These are phyloP conservation scores for Chaetodon trifascialis DNA, from an alignment of 2,113 vertebrate genomes.

Conservation along the genomic window DNA sequence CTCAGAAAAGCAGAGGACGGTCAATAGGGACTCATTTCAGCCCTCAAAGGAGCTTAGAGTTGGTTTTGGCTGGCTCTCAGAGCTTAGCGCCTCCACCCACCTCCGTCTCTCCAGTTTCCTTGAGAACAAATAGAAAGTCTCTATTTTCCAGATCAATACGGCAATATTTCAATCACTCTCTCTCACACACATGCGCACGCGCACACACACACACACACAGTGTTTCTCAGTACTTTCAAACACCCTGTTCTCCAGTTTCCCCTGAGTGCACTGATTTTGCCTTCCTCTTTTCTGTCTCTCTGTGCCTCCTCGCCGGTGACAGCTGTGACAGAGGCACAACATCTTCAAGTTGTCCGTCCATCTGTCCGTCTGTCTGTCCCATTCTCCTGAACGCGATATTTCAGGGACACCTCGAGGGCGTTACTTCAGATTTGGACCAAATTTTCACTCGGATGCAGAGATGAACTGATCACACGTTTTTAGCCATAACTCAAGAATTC, in stretches of 20 bases:
- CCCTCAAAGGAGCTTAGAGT: slow-evolving; percentile 56
- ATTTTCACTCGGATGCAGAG: too few relatives aligned
- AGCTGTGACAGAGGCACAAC: too few relatives aligned
- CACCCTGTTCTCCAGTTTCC: too few relatives aligned
- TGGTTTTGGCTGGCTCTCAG: slow-evolving; percentile 47
- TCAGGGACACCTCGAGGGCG: not conserved
- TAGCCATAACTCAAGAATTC: too few relatives aligned
- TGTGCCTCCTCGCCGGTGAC: too few relatives aligned
- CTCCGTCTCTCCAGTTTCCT: slow-evolving; percentile 28
- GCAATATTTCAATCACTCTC: slow-evolving; percentile 24
- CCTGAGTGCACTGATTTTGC: not conserved
- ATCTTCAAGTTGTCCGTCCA: too few relatives aligned
- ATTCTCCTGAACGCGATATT: not conserved
- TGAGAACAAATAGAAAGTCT: slow-evolving; percentile 28
- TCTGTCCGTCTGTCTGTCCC: too few relatives aligned
- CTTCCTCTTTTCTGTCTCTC: not conserved
- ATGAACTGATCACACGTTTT: too few relatives aligned
- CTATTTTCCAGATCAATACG: slow-evolving; percentile 33
- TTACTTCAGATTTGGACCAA: too few relatives aligned
- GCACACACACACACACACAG: not conserved
- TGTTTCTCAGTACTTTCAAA: slow-evolving; percentile 12
- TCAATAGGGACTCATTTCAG: slow-evolving; percentile 42
- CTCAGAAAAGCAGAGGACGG: slow-evolving; percentile 38
- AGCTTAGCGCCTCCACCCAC: slow-evolving; percentile 27
- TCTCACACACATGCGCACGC: not conserved